Evolutionary conservation across 2,888 invertebrate genomes (phyloP), one percentile per base, ranked within the genome.

Genomic region (Polydrusus cervinus): DNA sequence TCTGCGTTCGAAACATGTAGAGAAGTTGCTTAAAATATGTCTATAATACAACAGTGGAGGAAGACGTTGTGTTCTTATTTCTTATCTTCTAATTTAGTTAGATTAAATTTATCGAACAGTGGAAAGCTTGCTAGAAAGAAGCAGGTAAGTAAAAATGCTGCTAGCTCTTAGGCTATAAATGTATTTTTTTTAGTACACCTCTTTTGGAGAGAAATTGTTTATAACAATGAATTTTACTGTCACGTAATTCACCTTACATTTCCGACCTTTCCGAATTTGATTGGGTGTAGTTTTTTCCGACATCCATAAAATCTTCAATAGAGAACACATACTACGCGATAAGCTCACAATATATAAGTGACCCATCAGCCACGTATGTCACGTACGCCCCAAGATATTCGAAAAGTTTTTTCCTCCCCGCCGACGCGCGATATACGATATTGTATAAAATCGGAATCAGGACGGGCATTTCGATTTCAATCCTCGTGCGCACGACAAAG

Each of bases 401-500:
- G 60, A 61, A 60, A 67, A 61, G 57, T 57, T 67, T 67, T 73
- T 71, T 71, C 38, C 30, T 57, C 51, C 43, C n/a, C 20, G 18
- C 45, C 49, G 57, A 57, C 57, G 38, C 45, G 49, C 45, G 49
- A 61, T 60, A 64, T 40, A 53, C 66, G 71, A 68, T 75, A 75
- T 74, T 53, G 62, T 67, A 74, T 71, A 64, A 74, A 71, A 25
- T 62, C 72, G 72, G 74, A 70, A 71, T 74, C 74, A 62, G 45
- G 74, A 67, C 45, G 68, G 70, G 45, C 70, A 67, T 84, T 85
- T 83, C 83, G 82, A 83, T 85, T 84, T 84, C 84, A 83, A 83
- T 83, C 82, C 83, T 81, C 83, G 81, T 83, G 79, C 81, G 76
- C 71, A 71, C 75, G 72, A 77, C 79, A 81, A 80, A 81, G 83